phyloP scores from a whole-genome alignment of 2,797 vertebrate species.

The Smutsia gigantea region DNA sequence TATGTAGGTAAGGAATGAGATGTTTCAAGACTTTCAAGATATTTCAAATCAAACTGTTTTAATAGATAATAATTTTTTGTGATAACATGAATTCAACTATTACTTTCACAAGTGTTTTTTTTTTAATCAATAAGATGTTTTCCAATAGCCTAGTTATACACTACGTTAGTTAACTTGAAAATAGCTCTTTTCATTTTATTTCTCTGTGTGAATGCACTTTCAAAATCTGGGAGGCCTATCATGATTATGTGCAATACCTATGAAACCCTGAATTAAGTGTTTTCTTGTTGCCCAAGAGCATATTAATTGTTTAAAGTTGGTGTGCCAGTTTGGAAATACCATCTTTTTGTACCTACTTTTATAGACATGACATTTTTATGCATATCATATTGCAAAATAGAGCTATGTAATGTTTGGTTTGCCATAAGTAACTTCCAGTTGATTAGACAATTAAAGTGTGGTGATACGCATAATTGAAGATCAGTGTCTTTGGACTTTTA shows the following conservation, averaged over 20 bases:
- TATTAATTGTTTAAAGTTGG: neutral
- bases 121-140: neutral
- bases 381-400: neutral
- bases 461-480: neutral
- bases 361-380: neutral
- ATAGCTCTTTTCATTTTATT: neutral
- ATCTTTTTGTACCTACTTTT: neutral
- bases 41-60: constrained; percentile 14
- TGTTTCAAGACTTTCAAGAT: neutral
- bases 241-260: fast-evolving
- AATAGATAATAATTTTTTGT: constrained; percentile 48
- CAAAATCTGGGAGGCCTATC: neutral
- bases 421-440: neutral
- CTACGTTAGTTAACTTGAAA: neutral
- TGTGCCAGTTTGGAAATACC: neutral
- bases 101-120: neutral
- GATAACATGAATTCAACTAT: constrained; percentile 47
- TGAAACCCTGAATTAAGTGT: neutral
- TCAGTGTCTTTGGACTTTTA: neutral
- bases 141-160: neutral
- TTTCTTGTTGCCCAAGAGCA: neutral
- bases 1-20: neutral
- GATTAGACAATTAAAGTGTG: neutral
- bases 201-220: constrained; percentile 2
- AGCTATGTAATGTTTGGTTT: neutral